Base-by-base conservation (phyloP, 2,113 vertebrate species). In the Leucosticte australis region DNA sequence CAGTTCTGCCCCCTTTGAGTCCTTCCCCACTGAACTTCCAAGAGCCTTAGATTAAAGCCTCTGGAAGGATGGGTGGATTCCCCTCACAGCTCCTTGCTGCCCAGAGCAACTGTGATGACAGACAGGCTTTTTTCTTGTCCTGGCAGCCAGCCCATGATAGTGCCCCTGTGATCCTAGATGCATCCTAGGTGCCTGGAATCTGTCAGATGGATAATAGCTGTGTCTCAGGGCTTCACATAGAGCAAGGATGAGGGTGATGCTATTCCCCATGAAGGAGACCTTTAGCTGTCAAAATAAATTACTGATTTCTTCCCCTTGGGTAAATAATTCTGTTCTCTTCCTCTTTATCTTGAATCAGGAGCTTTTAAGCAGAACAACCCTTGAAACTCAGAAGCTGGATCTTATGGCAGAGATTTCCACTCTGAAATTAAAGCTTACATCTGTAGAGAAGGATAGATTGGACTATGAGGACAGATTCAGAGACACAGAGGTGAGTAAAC, bases 371-470 rank as follows among this genome's bases (percentile, higher is more conserved):
- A 98, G 99, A 95, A 98, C 98, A 14, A 95, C 99, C 15, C 97
- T 99, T 83, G 99, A 99, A 97, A 99, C 97, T 63, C 99, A 99
- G 97, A 99, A 99, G 94, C 85, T 99, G 71, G 99, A 99, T 49
- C 98, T 99, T 74, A 99, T 99, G 97, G 98, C 99, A 28, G 99
- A 99, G 96, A 94, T 99, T 93, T 99, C 99, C 87, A 99, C 99
- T 95, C 96, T 99, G 76, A 99, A 99, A 97, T 97, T 99, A 84
- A 99, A 99, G 87, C 97, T 99, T 92, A 98, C 98, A 1, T 91
- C 98, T 50, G 97, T 99, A 46, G 98, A 99, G 87, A 99, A 99
- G 94, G 98, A 99, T 78, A 98, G 98, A 64, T 80, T 98, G 69
- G 98, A 99, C 94, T 99, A 98, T 86, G 98, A 99, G 92, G 99